Conservation (phyloP, 1,140 invertebrate genomes). For the Cepaea nemoralis region DNA sequence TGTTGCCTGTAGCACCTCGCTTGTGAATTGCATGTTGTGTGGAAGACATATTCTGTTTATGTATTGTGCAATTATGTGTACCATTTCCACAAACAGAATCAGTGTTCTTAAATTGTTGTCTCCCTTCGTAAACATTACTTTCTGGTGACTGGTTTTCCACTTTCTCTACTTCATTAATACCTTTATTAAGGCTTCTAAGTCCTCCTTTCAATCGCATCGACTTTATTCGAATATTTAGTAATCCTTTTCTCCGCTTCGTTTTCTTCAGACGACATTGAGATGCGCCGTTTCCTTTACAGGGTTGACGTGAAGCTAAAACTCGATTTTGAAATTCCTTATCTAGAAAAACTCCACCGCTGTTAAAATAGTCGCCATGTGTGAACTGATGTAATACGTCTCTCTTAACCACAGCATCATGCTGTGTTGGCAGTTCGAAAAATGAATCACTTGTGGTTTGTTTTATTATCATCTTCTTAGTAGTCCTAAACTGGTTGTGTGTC, state of each 20-base stretch:
- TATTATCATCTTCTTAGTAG: neutral
- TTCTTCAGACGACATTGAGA: conserved; percentile 38
- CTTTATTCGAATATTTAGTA: conserved; percentile 41
- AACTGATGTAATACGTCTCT: neutral
- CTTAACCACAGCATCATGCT: neutral
- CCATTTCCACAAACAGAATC: neutral
- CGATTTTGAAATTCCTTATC: neutral
- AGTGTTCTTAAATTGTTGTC: neutral
- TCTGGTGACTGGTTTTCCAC: neutral
- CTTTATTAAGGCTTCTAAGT: neutral
- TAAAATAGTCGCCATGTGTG: neutral
- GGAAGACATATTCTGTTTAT: neutral
- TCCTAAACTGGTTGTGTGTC: neutral
- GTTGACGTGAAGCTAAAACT: neutral
- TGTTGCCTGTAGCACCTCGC: conserved; percentile 91
- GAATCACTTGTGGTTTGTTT: neutral
- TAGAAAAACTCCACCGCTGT: neutral
- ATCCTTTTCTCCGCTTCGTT: conserved; percentile 34
- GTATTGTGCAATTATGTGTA: neutral
- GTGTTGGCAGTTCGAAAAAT: neutral
- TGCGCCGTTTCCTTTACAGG: conserved; percentile 13
- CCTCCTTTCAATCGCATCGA: conserved; percentile 35
- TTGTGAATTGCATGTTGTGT: conserved; percentile 42
- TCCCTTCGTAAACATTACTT: neutral
- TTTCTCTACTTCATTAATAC: neutral